These are phyloP conservation scores for Cyanoderma ruficeps DNA, from an alignment of 2,113 vertebrate genomes.

Conservation along the genomic window DNA sequence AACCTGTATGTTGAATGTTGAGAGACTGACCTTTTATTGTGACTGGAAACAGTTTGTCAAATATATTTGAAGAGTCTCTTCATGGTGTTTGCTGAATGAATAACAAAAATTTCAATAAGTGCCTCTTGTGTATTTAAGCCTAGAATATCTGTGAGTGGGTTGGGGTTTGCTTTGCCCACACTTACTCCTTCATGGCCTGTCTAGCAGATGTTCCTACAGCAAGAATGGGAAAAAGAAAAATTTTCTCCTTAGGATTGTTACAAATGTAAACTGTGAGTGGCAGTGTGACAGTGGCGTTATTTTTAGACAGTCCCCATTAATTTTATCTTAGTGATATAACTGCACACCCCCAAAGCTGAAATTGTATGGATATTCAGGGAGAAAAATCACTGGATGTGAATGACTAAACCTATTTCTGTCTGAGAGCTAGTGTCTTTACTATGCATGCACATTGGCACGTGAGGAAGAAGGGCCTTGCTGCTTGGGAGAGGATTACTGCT, in stretches of 20 bases:
- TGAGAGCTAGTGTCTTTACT: fast-evolving
- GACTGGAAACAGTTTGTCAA: neutral
- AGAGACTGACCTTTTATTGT: neutral
- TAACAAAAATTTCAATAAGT: neutral
- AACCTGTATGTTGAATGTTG: neutral
- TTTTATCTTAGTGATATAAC: neutral
- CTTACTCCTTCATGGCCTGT: neutral
- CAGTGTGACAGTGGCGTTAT: neutral
- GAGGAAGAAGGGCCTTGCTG: neutral
- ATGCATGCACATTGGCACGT: fast-evolving
- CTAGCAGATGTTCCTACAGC: neutral
- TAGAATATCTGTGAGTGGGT: neutral
- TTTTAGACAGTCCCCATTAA: neutral
- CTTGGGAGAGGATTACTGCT: neutral
- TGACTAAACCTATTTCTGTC: neutral
- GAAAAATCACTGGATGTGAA: fast-evolving
- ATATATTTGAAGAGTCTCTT: neutral
- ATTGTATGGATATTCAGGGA: neutral
- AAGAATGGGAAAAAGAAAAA: neutral
- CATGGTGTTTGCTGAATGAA: neutral
- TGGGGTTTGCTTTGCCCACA: neutral
- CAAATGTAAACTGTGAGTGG: neutral
- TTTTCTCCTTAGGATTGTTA: neutral
- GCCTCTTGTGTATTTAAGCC: neutral
- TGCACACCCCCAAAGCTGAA: neutral